phyloP scores from a whole-genome alignment of 2,797 vertebrate genomes.

The Salarias fasciatus region DNA sequence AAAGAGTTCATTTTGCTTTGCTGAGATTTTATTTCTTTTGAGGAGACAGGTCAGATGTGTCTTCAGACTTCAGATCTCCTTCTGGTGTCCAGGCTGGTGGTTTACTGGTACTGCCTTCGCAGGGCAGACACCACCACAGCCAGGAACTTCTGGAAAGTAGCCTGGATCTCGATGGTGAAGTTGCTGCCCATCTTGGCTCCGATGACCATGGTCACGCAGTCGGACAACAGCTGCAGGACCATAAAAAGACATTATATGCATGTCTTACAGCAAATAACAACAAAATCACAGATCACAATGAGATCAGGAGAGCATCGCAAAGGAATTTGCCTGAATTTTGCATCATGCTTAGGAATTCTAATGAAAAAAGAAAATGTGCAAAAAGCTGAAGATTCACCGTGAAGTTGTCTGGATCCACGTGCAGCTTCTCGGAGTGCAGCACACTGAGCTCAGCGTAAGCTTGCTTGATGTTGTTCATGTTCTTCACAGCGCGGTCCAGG shows the following conservation, averaged over 20 bases:
- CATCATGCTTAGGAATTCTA: too few species aligned
- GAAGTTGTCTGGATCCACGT: constrained; percentile 93
- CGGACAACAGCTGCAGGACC: constrained; percentile 79
- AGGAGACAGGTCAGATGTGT: constrained; percentile 1
- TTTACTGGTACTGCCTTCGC: constrained; percentile 85
- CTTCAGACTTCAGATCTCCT: neutral
- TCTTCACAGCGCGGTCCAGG: constrained; percentile 85
- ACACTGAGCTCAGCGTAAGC: constrained; percentile 80
- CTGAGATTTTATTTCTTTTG: constrained; percentile 45
- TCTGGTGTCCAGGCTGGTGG: neutral
- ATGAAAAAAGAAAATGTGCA: too few species aligned
- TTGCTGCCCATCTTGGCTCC: constrained; percentile 71
- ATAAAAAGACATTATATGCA: too few species aligned
- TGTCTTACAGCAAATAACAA: too few species aligned
- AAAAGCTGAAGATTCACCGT: constrained; percentile 62
- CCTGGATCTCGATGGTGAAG: constrained; percentile 80
- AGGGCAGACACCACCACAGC: constrained; percentile 83
- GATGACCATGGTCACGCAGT: constrained; percentile 84
- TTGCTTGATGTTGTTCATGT: constrained; percentile 86
- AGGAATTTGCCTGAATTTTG: too few species aligned
- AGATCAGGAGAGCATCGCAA: too few species aligned
- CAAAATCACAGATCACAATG: too few species aligned
- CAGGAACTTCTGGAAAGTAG: constrained; percentile 85
- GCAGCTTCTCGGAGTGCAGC: constrained; percentile 88
- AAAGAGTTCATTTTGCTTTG: constrained; percentile 20